Base-by-base conservation (phyloP, 1,140 invertebrate genomes). In the Ceratitis capitata region DNA sequence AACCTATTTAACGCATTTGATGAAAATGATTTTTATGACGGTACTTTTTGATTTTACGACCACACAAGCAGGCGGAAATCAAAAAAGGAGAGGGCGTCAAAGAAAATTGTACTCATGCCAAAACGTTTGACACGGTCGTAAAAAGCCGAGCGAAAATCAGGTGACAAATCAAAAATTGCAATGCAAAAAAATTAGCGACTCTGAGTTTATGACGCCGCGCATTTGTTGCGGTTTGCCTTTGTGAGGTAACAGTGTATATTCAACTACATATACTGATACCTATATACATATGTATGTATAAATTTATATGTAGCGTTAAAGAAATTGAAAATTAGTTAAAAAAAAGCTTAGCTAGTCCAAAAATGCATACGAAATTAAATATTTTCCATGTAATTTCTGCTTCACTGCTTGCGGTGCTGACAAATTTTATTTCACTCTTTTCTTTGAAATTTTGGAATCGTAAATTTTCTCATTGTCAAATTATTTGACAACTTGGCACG, bases 1-100 rank as follows among this genome's bases (percentile, higher is more conserved):
- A 82, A 49, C 78, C 78, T 82, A 82, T 82, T 82, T 82, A 82
- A 82, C 78, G 78, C 78, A 49, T 82, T 82, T 51, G 78, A 82
- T 82, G 78, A 49, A 69, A 82, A 82, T 82, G 78, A 49, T 82
- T 82, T 82, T 82, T 82, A 82, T 51, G 42, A 42, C 47, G 45
- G 23, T 35, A 82, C 78, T 82, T 82, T 82, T 82, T 82, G 78
- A 23, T 47, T 82, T 82, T 82, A 82, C 78, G 78, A 82, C 23
- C 7, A 23, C 42, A 82, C 78, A 49, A 32, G 23, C 29, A 82
- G 78, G n/a, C 78, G 29, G 26, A 82, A 47, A 4, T 49, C 16
- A 16, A 23, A 10, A 23, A 12, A 45, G 29, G 78, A 1, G 3
- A 39, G 3, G 4, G 32, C 0, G n/a, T 14, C 0, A 39, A n/a